phyloP scores from a whole-genome alignment of 2,797 vertebrate species.

The Myoxocephalus aenaeus region DNA sequence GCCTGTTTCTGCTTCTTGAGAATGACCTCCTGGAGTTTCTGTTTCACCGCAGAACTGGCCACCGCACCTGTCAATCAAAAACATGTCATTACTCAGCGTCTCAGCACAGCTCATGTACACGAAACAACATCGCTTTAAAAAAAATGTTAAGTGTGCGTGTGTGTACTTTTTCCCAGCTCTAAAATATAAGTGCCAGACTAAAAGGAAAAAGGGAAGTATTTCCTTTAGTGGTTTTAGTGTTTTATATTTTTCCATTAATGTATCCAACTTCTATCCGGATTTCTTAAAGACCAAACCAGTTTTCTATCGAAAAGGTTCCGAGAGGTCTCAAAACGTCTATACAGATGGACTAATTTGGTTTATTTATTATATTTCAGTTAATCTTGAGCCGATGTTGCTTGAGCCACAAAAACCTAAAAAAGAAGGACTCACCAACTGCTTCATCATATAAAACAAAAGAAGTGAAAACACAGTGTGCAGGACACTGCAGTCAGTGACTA shows the following conservation, averaged over 20 bases:
- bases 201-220: neutral
- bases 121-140: slow-evolving; percentile 30
- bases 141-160: too few species aligned
- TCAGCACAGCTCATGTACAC: slow-evolving; percentile 43
- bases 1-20: slow-evolving; percentile 94
- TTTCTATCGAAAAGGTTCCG: neutral
- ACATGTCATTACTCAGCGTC: slow-evolving; percentile 74
- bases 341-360: too few species aligned
- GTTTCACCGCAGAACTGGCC: slow-evolving; percentile 94
- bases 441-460: neutral
- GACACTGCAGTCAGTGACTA: neutral
- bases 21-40: slow-evolving; percentile 95
- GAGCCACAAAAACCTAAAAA: neutral
- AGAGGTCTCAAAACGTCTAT: neutral
- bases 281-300: neutral
- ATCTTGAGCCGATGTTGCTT: neutral
- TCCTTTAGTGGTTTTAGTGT: neutral
- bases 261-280: neutral
- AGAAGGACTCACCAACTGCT: neutral
- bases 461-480: neutral
- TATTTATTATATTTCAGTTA: neutral
- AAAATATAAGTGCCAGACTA: neutral
- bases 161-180: slow-evolving; percentile 5
- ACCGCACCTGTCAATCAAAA: slow-evolving; percentile 88
- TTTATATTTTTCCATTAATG: neutral